Evolutionary conservation across 2,113 vertebrate genomes (phyloP).

Genomic region (Rhombomys opimus): DNA sequence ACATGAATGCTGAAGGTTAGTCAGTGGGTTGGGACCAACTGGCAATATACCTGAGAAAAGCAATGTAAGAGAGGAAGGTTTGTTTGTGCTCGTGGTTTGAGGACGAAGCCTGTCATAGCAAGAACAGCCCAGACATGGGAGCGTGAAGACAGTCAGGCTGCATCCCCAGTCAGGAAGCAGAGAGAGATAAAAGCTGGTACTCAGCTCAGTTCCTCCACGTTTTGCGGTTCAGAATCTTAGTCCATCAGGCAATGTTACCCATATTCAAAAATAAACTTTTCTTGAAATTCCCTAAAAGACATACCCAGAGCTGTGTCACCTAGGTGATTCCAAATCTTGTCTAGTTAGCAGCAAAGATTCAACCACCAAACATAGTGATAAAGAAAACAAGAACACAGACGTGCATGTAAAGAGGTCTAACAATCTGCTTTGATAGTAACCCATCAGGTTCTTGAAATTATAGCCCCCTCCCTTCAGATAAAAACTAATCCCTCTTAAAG

Average conservation of each 20-base stretch:
- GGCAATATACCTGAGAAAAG: not conserved
- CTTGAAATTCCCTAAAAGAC: not conserved
- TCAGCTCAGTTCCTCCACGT: not conserved
- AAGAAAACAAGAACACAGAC: not conserved
- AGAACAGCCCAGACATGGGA: not conserved
- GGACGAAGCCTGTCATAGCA: not conserved
- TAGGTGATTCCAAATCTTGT: not conserved
- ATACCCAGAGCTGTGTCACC: not conserved
- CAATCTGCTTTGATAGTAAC: not conserved
- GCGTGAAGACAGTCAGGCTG: not conserved
- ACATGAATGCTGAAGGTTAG: not conserved
- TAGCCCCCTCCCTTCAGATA: not conserved
- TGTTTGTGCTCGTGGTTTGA: not conserved
- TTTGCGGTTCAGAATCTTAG: not conserved
- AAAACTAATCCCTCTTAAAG: not conserved
- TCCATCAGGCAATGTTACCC: not conserved
- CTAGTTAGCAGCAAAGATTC: not conserved
- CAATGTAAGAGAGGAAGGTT: not conserved
- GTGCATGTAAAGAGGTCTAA: not conserved
- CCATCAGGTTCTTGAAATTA: not conserved
- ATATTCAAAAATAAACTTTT: not conserved
- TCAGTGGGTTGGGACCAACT: not conserved
- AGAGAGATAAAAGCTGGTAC: no score
- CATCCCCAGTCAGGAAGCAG: not conserved
- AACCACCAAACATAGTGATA: not conserved